Base-by-base conservation (phyloP, 2,888 invertebrate genomes). In the Melipona beecheii region DNA sequence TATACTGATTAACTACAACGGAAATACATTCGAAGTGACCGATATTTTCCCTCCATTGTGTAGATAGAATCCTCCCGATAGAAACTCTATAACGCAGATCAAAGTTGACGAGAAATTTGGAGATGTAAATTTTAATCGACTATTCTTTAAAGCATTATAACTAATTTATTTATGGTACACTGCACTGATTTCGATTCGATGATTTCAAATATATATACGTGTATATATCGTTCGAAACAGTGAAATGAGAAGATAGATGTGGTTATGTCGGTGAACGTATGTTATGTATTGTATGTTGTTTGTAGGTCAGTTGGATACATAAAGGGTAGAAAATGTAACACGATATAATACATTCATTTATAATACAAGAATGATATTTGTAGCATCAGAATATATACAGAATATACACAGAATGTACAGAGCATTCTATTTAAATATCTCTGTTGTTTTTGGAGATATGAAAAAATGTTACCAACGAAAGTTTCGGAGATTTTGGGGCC, bases 301-400 rank as follows among this genome's bases (percentile, higher is more conserved):
- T 43, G 43, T 82, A 79, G 74, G 80, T 79, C 70, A 75, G 43
- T 66, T 49, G 65, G 52, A 58, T 58, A 73, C 58, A 49, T 65
- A 19, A 70, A 65, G n/a, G 27, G 21, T 49, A 31, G 27, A 58
- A 54, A 19, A 43, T 17, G 27, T 24, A 21, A 56, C 11, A 19
- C 27, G 4, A 21, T 36, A 21, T n/a, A n/a, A 13, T n/a, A 36
- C 36, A 4, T 19, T 6, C 24, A 24, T 60, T 27, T 19, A 24
- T 27, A 17, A 17, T 60, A 24, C 56, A 17, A 27, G 60, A 64
- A 31, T 64, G 31, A 64, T 31, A 64, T 31, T 6, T 24, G 15
- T n/a, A 56, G n/a, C n/a, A n/a, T 56, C 43, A 1, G 9, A 43
- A 9, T 36, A 36, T 36, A 1, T 27, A 27, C 27, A 27, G 27